Conservation (phyloP, 2,888 invertebrate species). For the Microctonus aethiopoides region DNA sequence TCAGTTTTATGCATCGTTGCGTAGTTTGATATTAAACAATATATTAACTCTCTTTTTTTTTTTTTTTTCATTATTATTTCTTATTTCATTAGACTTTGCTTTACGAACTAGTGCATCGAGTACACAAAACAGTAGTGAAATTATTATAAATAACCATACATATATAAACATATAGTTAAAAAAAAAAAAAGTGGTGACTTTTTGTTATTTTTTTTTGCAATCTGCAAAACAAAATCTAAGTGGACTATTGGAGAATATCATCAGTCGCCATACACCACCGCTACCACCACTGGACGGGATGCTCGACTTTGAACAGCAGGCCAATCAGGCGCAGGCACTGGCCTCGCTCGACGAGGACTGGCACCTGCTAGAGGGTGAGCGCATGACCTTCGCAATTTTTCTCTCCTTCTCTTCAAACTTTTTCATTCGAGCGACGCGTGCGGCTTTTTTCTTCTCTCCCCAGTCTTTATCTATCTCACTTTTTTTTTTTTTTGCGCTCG, state of each 20-base stretch:
- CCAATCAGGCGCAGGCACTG: conserved; percentile 56
- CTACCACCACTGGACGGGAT: conserved; percentile 40
- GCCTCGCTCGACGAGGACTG: conserved; percentile 56
- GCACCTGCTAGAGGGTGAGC: conserved; percentile 60
- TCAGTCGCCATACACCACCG: background rate
- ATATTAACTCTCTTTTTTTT: no score
- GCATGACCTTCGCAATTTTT: conserved; percentile 55
- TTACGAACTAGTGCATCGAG: background rate
- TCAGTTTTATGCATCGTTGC: background rate
- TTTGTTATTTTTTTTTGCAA: background rate
- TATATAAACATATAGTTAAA: background rate
- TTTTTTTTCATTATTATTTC: background rate
- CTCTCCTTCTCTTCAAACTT: conserved; percentile 16
- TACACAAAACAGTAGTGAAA: background rate
- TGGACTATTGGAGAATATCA: background rate
- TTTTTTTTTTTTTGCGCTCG: background rate
- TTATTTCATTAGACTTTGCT: background rate
- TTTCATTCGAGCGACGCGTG: background rate
- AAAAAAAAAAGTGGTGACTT: background rate
- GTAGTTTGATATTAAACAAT: background rate
- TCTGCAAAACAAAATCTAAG: background rate
- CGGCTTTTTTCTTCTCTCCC: background rate
- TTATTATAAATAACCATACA: no score
- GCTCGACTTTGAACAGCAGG: conserved; percentile 60
- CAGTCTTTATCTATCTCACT: background rate